These are phyloP conservation scores for Caenorhabditis sp. DNA, from an alignment of 2,888 invertebrate species.

Conservation along the genomic window DNA sequence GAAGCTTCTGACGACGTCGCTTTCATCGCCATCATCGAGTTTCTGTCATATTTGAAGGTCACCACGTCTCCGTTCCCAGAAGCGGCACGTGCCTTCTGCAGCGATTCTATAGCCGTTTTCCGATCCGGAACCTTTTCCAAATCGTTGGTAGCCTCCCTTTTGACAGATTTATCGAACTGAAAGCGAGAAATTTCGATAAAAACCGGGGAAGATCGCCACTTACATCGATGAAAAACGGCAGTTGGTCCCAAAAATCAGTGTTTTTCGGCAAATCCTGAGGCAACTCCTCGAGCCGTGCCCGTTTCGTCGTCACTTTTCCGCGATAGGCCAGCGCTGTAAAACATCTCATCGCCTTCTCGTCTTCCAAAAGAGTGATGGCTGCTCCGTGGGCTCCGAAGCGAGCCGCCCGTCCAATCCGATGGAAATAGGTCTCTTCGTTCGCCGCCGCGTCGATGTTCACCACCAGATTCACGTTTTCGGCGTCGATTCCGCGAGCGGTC, in stretches of 20 bases:
- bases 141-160: neutral
- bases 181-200: neutral
- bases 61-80: neutral
- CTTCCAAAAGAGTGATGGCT: slow-evolving; percentile 65
- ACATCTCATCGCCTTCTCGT: slow-evolving; percentile 23
- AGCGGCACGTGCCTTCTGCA: slow-evolving; percentile 5
- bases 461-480: slow-evolving; percentile 91
- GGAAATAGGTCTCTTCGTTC: slow-evolving; percentile 89
- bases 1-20: too few species aligned
- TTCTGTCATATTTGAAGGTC: slow-evolving; percentile 18
- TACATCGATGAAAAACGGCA: slow-evolving; percentile 29
- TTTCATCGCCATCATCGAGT: slow-evolving; percentile 15
- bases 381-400: slow-evolving; percentile 84
- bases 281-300: slow-evolving; percentile 9
- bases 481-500: slow-evolving; percentile 93
- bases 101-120: slow-evolving; percentile 9
- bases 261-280: slow-evolving; percentile 43
- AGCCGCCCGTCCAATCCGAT: slow-evolving; percentile 95
- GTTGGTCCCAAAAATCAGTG: slow-evolving; percentile 12
- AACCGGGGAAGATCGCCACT: neutral
- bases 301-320: slow-evolving; percentile 34
- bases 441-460: slow-evolving; percentile 91
- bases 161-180: neutral
- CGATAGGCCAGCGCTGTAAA: slow-evolving; percentile 46
- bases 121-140: slow-evolving; percentile 37